Evolutionary conservation across 2,113 vertebrate species (phyloP).

Genomic region (Paralichthys olivaceus): DNA sequence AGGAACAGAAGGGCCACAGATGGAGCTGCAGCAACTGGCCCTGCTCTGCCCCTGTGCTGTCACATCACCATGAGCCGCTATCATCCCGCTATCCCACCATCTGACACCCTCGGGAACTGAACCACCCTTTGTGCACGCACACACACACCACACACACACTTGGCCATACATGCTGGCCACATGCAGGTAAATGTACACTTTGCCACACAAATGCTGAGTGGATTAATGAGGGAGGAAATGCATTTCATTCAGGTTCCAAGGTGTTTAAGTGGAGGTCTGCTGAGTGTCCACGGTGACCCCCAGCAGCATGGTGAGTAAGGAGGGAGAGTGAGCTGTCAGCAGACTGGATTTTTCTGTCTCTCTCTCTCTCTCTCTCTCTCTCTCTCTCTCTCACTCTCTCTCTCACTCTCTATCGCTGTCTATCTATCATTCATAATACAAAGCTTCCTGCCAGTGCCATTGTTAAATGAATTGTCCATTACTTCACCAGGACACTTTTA

Average conservation of each 20-base stretch:
- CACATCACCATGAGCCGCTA: constrained; percentile 52
- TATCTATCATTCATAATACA: constrained; percentile 47
- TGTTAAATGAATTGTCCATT: constrained; percentile 35
- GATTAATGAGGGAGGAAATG: constrained; percentile 45
- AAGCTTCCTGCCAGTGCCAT: constrained; percentile 57
- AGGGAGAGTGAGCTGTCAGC: constrained; percentile 61
- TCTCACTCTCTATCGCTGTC: background rate
- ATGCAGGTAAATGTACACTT: constrained; percentile 9
- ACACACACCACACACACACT: constrained; percentile 27
- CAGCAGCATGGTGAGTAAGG: constrained; percentile 21
- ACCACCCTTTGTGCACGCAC: constrained; percentile 8
- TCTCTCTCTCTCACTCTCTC: background rate
- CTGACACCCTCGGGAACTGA: constrained; percentile 37
- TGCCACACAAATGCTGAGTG: constrained; percentile 20
- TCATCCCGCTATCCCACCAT: constrained; percentile 40
- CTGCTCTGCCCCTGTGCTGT: constrained; percentile 65
- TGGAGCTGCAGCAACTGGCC: constrained; percentile 65
- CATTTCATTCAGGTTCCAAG: constrained; percentile 25
- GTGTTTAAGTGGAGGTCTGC: constrained; percentile 22
- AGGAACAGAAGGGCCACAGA: constrained; percentile 80
- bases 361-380: background rate
- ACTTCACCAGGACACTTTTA: constrained; percentile 6
- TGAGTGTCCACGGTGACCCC: constrained; percentile 48
- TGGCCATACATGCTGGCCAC: constrained; percentile 5
- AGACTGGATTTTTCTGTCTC: background rate